Evolutionary conservation across 2,113 vertebrate genomes (phyloP).

Genomic region (Himantopus leucocephalus): DNA sequence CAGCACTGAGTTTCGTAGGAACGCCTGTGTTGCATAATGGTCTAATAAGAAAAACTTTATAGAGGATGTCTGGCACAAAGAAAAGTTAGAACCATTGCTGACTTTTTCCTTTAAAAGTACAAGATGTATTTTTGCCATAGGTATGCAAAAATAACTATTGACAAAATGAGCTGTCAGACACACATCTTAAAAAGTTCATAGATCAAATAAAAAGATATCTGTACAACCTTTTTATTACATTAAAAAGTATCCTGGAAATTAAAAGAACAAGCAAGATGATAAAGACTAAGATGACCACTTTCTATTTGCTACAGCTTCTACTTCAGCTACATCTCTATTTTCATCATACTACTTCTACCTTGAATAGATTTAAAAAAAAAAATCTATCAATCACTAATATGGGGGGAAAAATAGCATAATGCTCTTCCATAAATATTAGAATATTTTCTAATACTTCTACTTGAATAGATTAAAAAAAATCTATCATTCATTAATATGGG

Average conservation of each 20-base stretch:
- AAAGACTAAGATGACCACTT: neutral
- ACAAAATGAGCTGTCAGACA: neutral
- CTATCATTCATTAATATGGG: neutral
- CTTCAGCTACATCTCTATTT: neutral
- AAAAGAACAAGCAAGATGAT: neutral
- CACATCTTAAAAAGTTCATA: neutral
- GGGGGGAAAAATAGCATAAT: neutral
- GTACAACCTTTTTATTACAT: neutral
- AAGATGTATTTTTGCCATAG: neutral
- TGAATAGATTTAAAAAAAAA: neutral
- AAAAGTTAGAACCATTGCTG: neutral
- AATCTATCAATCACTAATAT: neutral
- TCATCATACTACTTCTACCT: neutral
- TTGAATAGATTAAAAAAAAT: neutral
- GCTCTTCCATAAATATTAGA: neutral
- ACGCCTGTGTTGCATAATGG: neutral
- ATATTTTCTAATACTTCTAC: neutral
- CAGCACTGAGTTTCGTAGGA: neutral
- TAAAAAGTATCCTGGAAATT: neutral
- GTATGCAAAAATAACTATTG: neutral
- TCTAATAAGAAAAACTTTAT: neutral
- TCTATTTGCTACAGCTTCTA: neutral
- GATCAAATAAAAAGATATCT: neutral
- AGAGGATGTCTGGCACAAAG: neutral
- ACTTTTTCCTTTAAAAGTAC: neutral